Conservation (phyloP, 1,140 invertebrate genomes). For the Drosophila chauvacae region DNA sequence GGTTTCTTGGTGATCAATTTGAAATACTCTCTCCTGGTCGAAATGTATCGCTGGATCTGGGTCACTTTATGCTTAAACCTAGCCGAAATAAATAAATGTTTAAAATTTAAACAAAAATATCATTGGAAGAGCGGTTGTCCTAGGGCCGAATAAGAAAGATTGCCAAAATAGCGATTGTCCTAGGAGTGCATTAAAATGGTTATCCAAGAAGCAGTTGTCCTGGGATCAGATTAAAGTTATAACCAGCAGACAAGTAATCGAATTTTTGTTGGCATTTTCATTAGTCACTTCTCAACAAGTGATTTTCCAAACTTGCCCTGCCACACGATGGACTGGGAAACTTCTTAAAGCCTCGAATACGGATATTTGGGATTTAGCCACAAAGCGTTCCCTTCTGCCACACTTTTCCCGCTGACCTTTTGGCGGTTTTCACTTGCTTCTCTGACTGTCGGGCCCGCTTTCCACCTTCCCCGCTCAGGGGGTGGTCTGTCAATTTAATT, state of each 20-base stretch:
- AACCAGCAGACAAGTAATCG: neutral
- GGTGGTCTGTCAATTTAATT: constrained; percentile 61
- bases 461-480: neutral
- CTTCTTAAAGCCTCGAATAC: neutral
- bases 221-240: neutral
- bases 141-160: neutral
- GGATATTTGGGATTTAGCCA: constrained; percentile 2
- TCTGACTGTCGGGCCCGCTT: neutral
- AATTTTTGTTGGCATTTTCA: neutral
- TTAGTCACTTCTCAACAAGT: neutral
- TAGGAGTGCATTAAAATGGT: neutral
- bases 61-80: too few relatives aligned
- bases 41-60: too few relatives aligned
- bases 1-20: too few relatives aligned
- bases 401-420: constrained; percentile 20
- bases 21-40: too few relatives aligned
- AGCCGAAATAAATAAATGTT: too few relatives aligned
- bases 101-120: neutral
- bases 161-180: neutral
- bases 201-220: neutral
- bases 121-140: neutral
- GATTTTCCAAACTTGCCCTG: neutral
- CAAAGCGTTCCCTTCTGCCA: neutral
- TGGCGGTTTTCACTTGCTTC: neutral
- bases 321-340: neutral